phyloP scores from a whole-genome alignment of 1,140 invertebrate species.

The Pachyrhynchus sulphureomaculatus region DNA sequence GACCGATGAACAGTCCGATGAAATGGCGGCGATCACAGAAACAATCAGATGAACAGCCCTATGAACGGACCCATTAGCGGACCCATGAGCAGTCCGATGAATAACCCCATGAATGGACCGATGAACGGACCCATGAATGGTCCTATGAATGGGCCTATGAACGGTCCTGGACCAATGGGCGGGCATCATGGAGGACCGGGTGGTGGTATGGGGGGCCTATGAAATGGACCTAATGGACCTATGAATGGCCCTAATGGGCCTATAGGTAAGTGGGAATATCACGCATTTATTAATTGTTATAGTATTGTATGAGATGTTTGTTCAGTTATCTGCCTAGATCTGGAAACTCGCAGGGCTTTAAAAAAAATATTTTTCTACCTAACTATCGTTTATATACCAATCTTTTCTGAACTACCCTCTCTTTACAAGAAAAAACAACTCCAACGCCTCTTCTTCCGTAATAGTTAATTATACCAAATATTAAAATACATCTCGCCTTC shows the following conservation, averaged over 20 bases:
- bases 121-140: slow-evolving; percentile 47
- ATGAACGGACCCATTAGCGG: slow-evolving; percentile 28
- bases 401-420: no score
- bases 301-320: no score
- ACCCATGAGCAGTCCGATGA: slow-evolving; percentile 46
- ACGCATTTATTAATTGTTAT: neutral
- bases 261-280: slow-evolving; percentile 13
- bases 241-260: slow-evolving; percentile 25
- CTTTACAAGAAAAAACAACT: no score
- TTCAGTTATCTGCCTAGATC: no score
- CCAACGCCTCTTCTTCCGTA: no score
- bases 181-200: slow-evolving; percentile 1
- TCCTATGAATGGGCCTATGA: slow-evolving; percentile 44
- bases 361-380: no score
- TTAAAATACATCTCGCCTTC: no score
- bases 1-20: slow-evolving; percentile 57
- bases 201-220: slow-evolving; percentile 1
- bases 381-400: no score
- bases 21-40: slow-evolving; percentile 54
- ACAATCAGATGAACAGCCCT: slow-evolving; percentile 58
- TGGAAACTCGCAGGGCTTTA: no score
- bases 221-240: slow-evolving; percentile 7
- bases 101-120: slow-evolving; percentile 39
- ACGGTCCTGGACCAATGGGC: slow-evolving; percentile 34
- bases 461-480: no score